These are phyloP conservation scores for Vesta saturnalis DNA, from an alignment of 2,888 invertebrate species.

Conservation along the genomic window DNA sequence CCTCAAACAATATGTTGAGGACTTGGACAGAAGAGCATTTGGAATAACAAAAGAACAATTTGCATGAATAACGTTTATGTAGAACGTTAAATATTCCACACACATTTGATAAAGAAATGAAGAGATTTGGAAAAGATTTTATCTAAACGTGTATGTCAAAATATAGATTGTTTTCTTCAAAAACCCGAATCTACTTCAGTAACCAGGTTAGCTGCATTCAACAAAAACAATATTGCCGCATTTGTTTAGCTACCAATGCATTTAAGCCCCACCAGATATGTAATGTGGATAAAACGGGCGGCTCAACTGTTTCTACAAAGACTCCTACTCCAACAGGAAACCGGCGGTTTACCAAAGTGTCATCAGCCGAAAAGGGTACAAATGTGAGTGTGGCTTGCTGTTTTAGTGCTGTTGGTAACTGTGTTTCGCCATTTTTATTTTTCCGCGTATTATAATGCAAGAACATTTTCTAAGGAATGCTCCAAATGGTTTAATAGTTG, in stretches of 20 bases:
- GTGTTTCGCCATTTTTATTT: no score
- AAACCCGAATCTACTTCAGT: not conserved
- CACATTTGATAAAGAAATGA: no score
- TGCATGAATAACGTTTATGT: no score
- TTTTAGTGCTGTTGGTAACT: constrained; percentile 14
- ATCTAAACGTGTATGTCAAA: no score
- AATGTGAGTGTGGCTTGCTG: constrained; percentile 14
- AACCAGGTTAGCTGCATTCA: not conserved
- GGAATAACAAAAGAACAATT: no score
- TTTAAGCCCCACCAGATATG: not conserved
- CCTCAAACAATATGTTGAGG: no score
- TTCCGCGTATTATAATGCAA: no score
- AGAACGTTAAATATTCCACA: no score
- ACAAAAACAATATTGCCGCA: not conserved
- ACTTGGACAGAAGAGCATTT: no score
- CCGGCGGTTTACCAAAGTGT: constrained; percentile 3
- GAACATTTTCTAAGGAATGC: no score
- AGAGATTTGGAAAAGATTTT: no score
- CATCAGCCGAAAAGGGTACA: constrained; percentile 11
- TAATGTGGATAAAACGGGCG: not conserved
- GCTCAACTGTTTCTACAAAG: constrained; percentile 8
- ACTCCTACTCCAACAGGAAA: constrained; percentile 2
- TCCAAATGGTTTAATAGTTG: no score
- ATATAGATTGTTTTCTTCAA: not conserved
- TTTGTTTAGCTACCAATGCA: not conserved